These are phyloP conservation scores for Botrylloides violaceus DNA, from an alignment of 23 tunicate genomes.

Conservation along the genomic window DNA sequence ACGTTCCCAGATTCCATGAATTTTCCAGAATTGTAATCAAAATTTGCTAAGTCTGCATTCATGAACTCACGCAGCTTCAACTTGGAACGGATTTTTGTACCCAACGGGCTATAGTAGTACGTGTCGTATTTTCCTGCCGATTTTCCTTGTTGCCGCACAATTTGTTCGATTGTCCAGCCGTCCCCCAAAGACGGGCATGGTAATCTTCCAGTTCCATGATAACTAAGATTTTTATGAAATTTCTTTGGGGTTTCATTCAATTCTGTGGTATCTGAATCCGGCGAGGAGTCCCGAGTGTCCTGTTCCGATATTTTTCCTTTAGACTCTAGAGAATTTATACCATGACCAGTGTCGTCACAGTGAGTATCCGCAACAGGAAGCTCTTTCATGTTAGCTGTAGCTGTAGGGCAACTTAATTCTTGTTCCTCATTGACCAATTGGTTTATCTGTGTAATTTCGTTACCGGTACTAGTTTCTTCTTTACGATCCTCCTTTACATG, in stretches of 20 bases:
- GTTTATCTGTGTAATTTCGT: too few relatives aligned
- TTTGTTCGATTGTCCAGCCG: slow-evolving; percentile 62
- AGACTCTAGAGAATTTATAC: too few relatives aligned
- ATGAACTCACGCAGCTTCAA: slow-evolving; percentile 11
- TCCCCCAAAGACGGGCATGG: slow-evolving; percentile 69
- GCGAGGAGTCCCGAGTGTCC: too few relatives aligned
- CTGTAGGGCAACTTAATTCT: too few relatives aligned
- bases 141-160: slow-evolving; percentile 68
- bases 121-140: slow-evolving; percentile 68
- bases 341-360: too few relatives aligned
- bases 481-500: too few relatives aligned
- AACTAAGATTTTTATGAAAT: slow-evolving; percentile 20
- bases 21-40: slow-evolving; percentile 55
- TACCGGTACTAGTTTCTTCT: too few relatives aligned
- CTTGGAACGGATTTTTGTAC: slow-evolving; percentile 45
- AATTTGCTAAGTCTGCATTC: slow-evolving; percentile 14
- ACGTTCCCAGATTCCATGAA: slow-evolving; percentile 12
- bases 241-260: neutral
- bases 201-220: slow-evolving; percentile 53
- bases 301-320: too few relatives aligned
- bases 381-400: too few relatives aligned
- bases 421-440: too few relatives aligned
- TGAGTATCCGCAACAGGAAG: too few relatives aligned
- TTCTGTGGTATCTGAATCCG: too few relatives aligned
- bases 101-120: slow-evolving; percentile 59